Percentiles rank a stretch among this genome's conserved stretches.
phyloP scores from a whole-genome alignment of 2,113 vertebrate species.

The Neomonachus schauinslandi region DNA sequence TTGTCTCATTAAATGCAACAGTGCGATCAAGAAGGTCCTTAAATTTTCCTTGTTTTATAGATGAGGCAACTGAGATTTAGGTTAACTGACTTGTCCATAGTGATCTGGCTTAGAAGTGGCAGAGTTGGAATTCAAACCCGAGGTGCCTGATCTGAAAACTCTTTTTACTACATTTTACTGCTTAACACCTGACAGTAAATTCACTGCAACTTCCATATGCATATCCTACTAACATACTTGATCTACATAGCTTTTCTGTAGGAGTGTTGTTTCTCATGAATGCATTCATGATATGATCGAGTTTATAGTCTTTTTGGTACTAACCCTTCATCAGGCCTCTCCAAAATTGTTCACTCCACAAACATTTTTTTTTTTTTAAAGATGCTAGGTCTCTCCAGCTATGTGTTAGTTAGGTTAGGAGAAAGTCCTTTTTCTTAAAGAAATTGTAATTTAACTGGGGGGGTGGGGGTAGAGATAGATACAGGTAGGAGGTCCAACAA shows the following conservation, averaged over 20 bases:
- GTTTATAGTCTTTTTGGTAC: neutral
- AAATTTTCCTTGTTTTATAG: slow-evolving; percentile 11
- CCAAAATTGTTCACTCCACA: neutral
- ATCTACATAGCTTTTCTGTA: neutral
- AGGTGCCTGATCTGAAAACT: neutral
- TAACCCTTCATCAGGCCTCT: neutral
- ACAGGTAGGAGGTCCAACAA: neutral
- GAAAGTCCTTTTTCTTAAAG: neutral
- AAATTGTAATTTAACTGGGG: neutral
- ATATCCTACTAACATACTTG: neutral
- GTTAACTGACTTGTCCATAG: neutral
- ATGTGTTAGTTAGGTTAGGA: neutral
- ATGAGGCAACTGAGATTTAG: slow-evolving; percentile 12
- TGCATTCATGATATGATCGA: neutral
- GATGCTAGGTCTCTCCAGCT: neutral
- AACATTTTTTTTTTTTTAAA: neutral
- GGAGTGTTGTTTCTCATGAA: slow-evolving; percentile 21
- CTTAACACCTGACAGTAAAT: neutral
- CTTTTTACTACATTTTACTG: neutral
- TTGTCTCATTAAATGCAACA: neutral
- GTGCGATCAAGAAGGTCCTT: neutral
- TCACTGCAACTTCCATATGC: neutral
- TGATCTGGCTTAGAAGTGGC: slow-evolving; percentile 12
- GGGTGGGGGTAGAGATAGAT: neutral
- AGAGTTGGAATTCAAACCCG: slow-evolving; percentile 14